These are phyloP conservation scores for Sipha maydis DNA, from an alignment of 2,888 invertebrate species.

Conservation along the genomic window DNA sequence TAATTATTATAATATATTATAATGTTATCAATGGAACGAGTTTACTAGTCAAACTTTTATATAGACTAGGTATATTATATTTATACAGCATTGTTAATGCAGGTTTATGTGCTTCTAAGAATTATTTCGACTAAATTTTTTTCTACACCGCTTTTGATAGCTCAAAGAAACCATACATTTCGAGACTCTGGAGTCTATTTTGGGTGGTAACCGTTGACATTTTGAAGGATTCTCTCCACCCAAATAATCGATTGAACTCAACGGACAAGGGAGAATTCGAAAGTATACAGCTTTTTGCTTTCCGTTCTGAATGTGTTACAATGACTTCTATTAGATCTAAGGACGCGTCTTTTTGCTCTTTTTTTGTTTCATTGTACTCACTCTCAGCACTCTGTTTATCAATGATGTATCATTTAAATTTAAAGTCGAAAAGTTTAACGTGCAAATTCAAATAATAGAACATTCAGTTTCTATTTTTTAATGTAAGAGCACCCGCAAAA, in stretches of 20 bases:
- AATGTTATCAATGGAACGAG: background rate
- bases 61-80: background rate
- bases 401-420: no score
- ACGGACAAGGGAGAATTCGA: background rate
- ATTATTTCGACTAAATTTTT: slow-evolving; percentile 2
- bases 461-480: background rate
- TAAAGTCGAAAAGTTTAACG: no score
- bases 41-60: background rate
- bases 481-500: background rate
- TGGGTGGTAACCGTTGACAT: background rate
- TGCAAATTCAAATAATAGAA: no score
- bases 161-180: slow-evolving; percentile 24
- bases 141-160: background rate
- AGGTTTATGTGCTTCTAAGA: slow-evolving; percentile 5
- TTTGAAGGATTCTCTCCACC: slow-evolving; percentile 18
- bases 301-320: slow-evolving; percentile 12
- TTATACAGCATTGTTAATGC: background rate
- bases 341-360: background rate
- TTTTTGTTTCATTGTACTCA: slow-evolving; percentile 15
- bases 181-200: background rate
- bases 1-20: no score
- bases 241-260: slow-evolving; percentile 35
- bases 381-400: background rate
- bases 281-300: slow-evolving; percentile 43
- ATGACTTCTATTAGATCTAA: background rate